Evolutionary conservation across 1,140 invertebrate genomes (phyloP), one percentile per base, ranked within the genome.

Genomic region (Geopemphigus sp.): DNA sequence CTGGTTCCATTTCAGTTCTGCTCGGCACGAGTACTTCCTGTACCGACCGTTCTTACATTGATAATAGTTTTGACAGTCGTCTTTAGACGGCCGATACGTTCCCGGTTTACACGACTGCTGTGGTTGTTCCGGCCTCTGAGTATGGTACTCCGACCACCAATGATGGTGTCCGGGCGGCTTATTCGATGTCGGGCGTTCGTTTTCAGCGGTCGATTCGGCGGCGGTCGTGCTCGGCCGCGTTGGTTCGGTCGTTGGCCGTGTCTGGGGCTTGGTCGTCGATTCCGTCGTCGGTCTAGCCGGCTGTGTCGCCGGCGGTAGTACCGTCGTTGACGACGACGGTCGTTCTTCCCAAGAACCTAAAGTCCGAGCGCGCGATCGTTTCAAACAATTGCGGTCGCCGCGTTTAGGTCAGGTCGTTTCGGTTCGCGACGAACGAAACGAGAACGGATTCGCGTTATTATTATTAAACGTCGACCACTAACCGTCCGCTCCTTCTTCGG

Each of bases 1-100:
- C 12, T 85, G 84, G 82, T 94, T 93, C 93, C 93, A 95, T 83
- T 95, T 92, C n/a, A 95, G 84, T 50, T 92, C 92, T 1, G 90
- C 89, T 0, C 92, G 90, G 84, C 94, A 95, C 32, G 90, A 88
- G 82, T 92, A 90, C 45, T 89, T 90, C 59, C 87, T 87, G 74
- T 91, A 87, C 74, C 90, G 89, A 0, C 91, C 91, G 5, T 89
- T 85, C 17, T 92, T 88, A 83, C 94, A 95, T 83, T 91, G 88
- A 80, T 91, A 91, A 83, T 93, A 95, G 0, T 88, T 88, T 80
- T 90, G 90, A 82, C 94, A 95, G 83, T 93, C 92, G 0, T 84
- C 86, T 0, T 89, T 88, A 81, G 93, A 91, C 0, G 90, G 84
- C 32, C 87, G 85, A 84, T 93, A 93, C 47, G 91, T 86, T 1